Evolutionary conservation across 2,113 vertebrate genomes (phyloP), one percentile per base, ranked within the genome.

Genomic region (Chaenogobius annularis): DNA sequence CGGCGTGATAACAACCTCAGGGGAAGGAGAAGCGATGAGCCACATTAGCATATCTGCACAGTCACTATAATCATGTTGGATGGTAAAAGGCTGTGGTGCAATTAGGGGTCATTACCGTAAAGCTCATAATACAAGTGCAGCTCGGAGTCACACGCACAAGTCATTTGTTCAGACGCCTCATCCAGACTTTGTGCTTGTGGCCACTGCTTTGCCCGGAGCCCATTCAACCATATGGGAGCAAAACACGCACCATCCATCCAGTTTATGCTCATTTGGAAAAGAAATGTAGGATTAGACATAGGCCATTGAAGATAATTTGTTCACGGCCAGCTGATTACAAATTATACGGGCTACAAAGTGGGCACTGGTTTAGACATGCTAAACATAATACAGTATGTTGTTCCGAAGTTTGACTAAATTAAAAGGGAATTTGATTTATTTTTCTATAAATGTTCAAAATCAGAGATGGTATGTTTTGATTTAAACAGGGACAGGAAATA

Each of bases 81-180:
- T 61, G 58, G 26, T 61, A 35, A 35, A 35, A 58, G 58, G 23
- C 58, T 13, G 15, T 10, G 58, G 58, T 61, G 26, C 58, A 61
- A 61, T 61, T 61, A 61, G 13, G 26, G 26, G 14, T 61, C 58
- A 61, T 61, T 61, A 61, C 58, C 23, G 58, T 17, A 61, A 61
- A 61, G 58, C 58, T 61, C 58, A 61, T 61, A 31, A 61, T 35
- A 61, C 23, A 35, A 61, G 58, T 61, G 58, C 58, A 61, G 58
- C 58, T 61, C 26, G 26, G 23, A 19, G 58, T 61, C 58, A 35
- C 26, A 19, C 6, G 8, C 26, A 1, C 0, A 2, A 61, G 13
- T 61, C 58, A 35, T 61, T 61, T 37, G 26, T 61, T 17, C 58
- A 35, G 14, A 61, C 6, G 13, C 5, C 26, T 31, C 22, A 61